Base-by-base conservation (phyloP, 2,888 invertebrate species). In the Pogonocherus hispidulus region DNA sequence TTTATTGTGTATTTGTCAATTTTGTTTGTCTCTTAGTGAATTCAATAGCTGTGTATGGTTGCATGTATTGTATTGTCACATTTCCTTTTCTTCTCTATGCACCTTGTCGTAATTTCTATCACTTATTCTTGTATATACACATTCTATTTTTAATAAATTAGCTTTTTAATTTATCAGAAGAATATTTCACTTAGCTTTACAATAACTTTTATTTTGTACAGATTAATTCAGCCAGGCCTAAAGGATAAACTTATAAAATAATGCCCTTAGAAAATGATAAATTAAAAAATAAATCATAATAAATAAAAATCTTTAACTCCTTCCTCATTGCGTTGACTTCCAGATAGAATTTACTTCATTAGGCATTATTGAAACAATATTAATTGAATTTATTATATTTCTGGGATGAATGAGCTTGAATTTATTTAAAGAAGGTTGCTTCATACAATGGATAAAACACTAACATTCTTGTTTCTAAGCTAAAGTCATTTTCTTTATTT, bases 41-140 rank as follows among this genome's bases (percentile, higher is more conserved):
- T 79, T 79, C 78, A 79, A 76, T 79, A 77, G 72, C 78, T 78
- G 76, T 77, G 71, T 75, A 67, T 67, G 65, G 66, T 65, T 70
- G 68, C 67, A 63, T 74, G 49, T 63, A 16, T 51, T 57, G 16
- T 57, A 22, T 23, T n/a, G 6, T 22, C 9, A 20, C 32, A 9
- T 59, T 8, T 47, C 14, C 22, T 23, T 6, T 6, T 23, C 46
- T 23, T n/a, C 14, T 41, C 37, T 37, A 19, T 63, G 63, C 62
- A 66, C 57, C 49, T 54, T 37, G 16, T 18, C 16, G 3, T 63
- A 18, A 52, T 16, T 37, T 37, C 44, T n/a, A 3, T 52, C 22
- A 52, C 37, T 37, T 37, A 22, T 19, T 16, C 4, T n/a, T 52
- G 20, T 59, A 18, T 22, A 32, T 32, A 52, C 16, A 32, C 22